Evolutionary conservation across 2,113 vertebrate genomes (phyloP), one percentile per base, ranked within the genome.

Genomic region (Acrocephalus kingi): DNA sequence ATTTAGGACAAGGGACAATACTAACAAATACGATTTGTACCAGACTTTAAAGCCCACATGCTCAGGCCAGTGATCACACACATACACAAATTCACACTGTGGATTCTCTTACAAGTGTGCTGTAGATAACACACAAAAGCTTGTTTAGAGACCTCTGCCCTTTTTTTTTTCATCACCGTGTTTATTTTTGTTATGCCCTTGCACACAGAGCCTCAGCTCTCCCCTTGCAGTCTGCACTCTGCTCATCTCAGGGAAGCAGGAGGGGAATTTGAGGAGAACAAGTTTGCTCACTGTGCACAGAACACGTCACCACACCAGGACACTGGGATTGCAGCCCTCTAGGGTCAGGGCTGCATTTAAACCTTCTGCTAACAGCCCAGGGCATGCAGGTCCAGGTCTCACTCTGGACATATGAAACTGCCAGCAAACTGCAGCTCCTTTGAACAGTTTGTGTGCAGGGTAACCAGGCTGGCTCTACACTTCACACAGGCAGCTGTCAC

Each of bases 61-160:
- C 46, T 67, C 67, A 93, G 78, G 87, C 66, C 83, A 89, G 41
- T 7, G 66, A 84, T 94, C 77, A 84, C 76, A 90, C 76, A 46
- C 45, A 73, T 23, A 95, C 37, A 93, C 17, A 35, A 87, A 96
- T 72, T 87, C 90, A 73, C 0, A 3, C 69, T 79, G 83, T 17
- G 86, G 94, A 72, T 92, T 96, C 76, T 90, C 90, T 78, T 66
- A 72, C 6, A 52, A 76, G 31, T 46, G 94, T 84, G 85, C 83
- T 87, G 83, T n/a, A 84, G 52, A 43, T 82, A 94, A 82, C 33
- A 76, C 56, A 61, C 52, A 81, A 93, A 81, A 89, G 23, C 49
- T 87, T 87, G 68, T 62, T 92, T 76, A 75, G 83, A 92, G n/a
- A 79, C 46, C 49, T 82, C 55, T 62, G 41, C 13, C 79, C 15